These are phyloP conservation scores for Empis stercorea DNA, from an alignment of 2,888 invertebrate species.

Conservation along the genomic window DNA sequence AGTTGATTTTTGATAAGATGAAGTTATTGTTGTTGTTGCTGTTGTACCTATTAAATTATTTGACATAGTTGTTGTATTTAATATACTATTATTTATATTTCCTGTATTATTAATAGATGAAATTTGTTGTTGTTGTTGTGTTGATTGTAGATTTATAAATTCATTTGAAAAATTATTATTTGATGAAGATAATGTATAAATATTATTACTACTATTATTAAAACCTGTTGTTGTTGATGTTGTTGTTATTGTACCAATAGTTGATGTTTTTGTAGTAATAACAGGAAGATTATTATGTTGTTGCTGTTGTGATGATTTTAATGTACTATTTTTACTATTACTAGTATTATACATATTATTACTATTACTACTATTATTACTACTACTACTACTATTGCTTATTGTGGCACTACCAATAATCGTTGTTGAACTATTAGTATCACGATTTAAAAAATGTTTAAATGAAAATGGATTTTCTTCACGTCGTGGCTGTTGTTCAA, in stretches of 20 bases:
- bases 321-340: no score
- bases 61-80: slow-evolving; percentile 7
- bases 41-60: slow-evolving; percentile 7
- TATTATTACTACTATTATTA: no score
- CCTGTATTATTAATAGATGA: neutral
- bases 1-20: slow-evolving; percentile 35
- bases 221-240: no score
- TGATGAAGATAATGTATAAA: no score
- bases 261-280: no score
- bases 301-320: no score
- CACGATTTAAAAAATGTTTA: slow-evolving; percentile 67
- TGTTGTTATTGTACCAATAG: no score
- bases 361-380: neutral
- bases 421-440: slow-evolving; percentile 22
- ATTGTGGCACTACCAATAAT: slow-evolving; percentile 1
- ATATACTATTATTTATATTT: slow-evolving; percentile 4
- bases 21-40: neutral
- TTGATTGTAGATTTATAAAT: no score
- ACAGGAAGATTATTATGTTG: no score
- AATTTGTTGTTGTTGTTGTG: no score
- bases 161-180: no score
- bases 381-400: slow-evolving; percentile 7
- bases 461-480: slow-evolving; percentile 76
- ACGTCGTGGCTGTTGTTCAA: slow-evolving; percentile 11
- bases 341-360: neutral